Evolutionary conservation across 2,113 vertebrate species (phyloP).

Genomic region (Argyrosomus japonicus): DNA sequence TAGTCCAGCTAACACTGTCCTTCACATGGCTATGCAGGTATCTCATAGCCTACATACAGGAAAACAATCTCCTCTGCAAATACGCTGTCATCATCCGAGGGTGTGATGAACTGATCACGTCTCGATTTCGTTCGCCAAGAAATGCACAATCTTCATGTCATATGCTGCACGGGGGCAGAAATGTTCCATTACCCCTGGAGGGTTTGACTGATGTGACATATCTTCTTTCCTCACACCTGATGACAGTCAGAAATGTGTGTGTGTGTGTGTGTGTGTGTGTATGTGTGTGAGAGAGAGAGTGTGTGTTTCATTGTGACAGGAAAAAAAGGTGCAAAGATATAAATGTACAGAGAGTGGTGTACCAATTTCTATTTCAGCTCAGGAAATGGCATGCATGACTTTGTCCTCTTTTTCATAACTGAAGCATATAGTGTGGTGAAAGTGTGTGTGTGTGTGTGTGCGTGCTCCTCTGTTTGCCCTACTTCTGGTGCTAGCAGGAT

Average conservation of each 20-base stretch:
- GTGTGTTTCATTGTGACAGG: slow-evolving; percentile 28
- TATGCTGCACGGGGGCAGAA: slow-evolving; percentile 40
- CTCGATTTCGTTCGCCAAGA: slow-evolving; percentile 44
- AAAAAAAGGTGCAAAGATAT: slow-evolving; percentile 22
- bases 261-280: slow-evolving; percentile 31
- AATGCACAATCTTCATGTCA: slow-evolving; percentile 56
- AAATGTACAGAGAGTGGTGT: slow-evolving; percentile 38
- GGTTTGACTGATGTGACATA: slow-evolving; percentile 62
- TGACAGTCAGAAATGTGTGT: slow-evolving; percentile 50
- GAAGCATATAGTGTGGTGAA: slow-evolving; percentile 49
- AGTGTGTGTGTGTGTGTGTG: slow-evolving; percentile 18
- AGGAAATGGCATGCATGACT: slow-evolving; percentile 55
- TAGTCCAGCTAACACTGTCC: slow-evolving; percentile 69
- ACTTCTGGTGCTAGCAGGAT: slow-evolving; percentile 64
- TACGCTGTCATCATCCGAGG: slow-evolving; percentile 39
- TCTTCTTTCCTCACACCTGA: slow-evolving; percentile 52
- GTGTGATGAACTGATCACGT: slow-evolving; percentile 50
- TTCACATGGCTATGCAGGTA: slow-evolving; percentile 71
- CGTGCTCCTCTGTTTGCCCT: slow-evolving; percentile 62
- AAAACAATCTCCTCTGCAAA: slow-evolving; percentile 60
- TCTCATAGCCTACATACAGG: slow-evolving; percentile 38
- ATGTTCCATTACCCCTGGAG: slow-evolving; percentile 49
- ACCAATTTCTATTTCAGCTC: slow-evolving; percentile 54
- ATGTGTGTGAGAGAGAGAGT: slow-evolving; percentile 18
- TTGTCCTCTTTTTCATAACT: slow-evolving; percentile 66